Percentiles rank a stretch among this genome's conserved stretches.
Conservation (phyloP, 1,140 invertebrate species). For the Sweltsa coloradensis region DNA sequence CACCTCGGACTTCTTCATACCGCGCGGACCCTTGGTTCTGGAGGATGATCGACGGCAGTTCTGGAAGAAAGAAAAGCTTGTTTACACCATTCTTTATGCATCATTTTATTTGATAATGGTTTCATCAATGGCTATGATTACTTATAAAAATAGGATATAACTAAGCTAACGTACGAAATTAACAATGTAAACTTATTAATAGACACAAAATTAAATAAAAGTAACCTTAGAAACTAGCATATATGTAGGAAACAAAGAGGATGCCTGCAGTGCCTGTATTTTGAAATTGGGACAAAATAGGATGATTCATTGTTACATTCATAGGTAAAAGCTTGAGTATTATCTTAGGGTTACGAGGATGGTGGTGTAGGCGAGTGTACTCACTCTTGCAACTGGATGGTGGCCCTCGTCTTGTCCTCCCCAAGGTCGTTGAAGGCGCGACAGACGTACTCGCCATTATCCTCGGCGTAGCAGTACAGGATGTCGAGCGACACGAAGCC, state of each 20-base stretch:
- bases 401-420: conserved; percentile 74
- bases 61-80: conserved; percentile 31
- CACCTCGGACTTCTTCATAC: conserved; percentile 82
- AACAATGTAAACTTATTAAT: conserved; percentile 7
- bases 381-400: conserved; percentile 75
- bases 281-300: too few species aligned
- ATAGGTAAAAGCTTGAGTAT: too few species aligned
- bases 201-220: too few species aligned
- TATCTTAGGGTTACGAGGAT: too few species aligned
- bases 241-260: too few species aligned
- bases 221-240: too few species aligned
- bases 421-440: conserved; percentile 77
- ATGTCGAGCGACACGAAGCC: conserved; percentile 91
- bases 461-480: conserved; percentile 82
- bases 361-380: too few species aligned
- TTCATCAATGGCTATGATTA: neutral
- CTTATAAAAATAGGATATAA: neutral
- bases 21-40: conserved; percentile 88
- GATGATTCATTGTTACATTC: too few species aligned
- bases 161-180: neutral
- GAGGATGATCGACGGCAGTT: conserved; percentile 69
- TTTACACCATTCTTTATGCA: conserved; percentile 4
- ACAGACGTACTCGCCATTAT: conserved; percentile 88
- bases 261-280: too few species aligned
- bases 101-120: neutral